Evolutionary conservation across 2,888 invertebrate species (phyloP).

Genomic region (Andrena chrysosceles): DNA sequence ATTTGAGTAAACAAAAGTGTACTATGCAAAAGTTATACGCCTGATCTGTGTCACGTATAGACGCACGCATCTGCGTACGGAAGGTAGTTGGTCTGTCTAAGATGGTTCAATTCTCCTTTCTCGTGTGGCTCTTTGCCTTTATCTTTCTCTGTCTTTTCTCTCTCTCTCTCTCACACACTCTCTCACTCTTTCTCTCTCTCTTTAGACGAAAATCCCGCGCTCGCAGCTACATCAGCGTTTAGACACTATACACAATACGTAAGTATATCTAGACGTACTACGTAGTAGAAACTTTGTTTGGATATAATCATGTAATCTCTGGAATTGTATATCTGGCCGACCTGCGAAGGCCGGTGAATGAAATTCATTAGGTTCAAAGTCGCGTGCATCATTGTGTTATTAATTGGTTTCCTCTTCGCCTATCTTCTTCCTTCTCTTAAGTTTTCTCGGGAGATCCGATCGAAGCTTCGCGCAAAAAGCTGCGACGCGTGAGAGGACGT

Average conservation of each 20-base stretch:
- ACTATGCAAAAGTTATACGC: conserved; percentile 26
- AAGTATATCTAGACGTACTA: conserved; percentile 79
- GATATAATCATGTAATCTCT: conserved; percentile 71
- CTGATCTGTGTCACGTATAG: conserved; percentile 33
- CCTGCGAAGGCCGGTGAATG: conserved; percentile 67
- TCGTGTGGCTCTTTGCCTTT: conserved; percentile 35
- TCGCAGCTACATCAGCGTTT: conserved; percentile 76
- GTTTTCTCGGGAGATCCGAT: conserved; percentile 65
- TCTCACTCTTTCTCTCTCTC: conserved; percentile 25
- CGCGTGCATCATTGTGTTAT: conserved; percentile 70
- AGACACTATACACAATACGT: conserved; percentile 77
- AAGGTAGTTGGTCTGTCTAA: conserved; percentile 49
- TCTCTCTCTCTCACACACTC: not conserved
- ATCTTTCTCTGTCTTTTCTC: not conserved
- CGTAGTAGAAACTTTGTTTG: conserved; percentile 78
- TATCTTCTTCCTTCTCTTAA: not conserved
- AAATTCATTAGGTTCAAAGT: conserved; percentile 73
- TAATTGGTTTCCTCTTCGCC: conserved; percentile 17
- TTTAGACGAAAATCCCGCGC: conserved; percentile 65
- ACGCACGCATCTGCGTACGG: conserved; percentile 44
- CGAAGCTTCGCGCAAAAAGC: conserved; percentile 62
- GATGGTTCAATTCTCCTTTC: conserved; percentile 42
- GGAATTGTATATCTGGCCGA: conserved; percentile 63
- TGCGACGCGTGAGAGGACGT: conserved; percentile 22
- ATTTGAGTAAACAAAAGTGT: conserved; percentile 23